A percentile compares a stretch with the other conserved stretches of the same genome.
Evolutionary conservation across 1,140 invertebrate species (phyloP).

Genomic region (Paraescarpia echinospica): DNA sequence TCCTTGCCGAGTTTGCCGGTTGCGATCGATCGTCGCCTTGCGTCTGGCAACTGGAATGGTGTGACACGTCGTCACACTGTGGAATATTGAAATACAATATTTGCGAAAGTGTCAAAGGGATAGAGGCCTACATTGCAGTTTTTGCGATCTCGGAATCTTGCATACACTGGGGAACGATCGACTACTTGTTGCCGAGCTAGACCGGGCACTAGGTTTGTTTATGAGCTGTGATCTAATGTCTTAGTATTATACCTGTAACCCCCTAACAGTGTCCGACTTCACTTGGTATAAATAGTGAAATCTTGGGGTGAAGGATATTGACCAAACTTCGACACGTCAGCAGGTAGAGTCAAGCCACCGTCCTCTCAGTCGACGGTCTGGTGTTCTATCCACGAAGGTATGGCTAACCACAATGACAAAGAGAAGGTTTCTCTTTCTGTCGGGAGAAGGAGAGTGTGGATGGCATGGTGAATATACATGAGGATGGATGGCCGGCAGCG

Average conservation of each 20-base stretch:
- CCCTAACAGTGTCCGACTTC: no score
- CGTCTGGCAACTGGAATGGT: not conserved
- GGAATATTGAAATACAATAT: not conserved
- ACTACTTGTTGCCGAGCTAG: not conserved
- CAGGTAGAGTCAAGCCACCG: no score
- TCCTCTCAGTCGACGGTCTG: no score
- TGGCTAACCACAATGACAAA: not conserved
- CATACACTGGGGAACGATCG: not conserved
- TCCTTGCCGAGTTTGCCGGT: not conserved
- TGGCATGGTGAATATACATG: not conserved
- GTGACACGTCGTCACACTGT: not conserved
- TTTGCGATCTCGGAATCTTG: not conserved
- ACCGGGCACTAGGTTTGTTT: not conserved
- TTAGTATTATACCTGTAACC: no score
- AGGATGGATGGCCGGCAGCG: not conserved
- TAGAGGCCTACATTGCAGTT: not conserved
- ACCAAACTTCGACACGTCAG: no score
- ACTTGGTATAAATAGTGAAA: no score
- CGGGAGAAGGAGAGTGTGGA: not conserved
- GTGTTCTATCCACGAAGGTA: no score
- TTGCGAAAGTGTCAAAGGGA: not conserved
- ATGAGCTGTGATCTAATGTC: no score
- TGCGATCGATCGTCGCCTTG: not conserved
- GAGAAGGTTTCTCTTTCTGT: not conserved
- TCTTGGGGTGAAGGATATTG: no score